Evolutionary conservation across 2,113 vertebrate species (phyloP).

Genomic region (Oncorhynchus nerka): DNA sequence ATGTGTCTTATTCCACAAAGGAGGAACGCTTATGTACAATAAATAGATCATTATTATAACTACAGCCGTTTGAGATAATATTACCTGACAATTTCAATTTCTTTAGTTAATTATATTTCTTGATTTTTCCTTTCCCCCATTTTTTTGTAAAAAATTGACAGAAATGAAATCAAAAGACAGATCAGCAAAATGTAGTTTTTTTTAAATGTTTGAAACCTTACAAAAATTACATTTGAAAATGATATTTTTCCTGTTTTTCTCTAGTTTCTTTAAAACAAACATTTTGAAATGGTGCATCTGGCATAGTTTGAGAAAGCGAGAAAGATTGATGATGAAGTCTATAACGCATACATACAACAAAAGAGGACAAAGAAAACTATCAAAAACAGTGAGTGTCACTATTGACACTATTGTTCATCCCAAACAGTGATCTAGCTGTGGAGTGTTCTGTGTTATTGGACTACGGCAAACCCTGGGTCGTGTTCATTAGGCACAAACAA

Average conservation of each 20-base stretch:
- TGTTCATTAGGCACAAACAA: neutral
- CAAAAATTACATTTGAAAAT: conserved; percentile 33
- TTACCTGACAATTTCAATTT: conserved; percentile 40
- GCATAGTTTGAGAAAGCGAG: conserved; percentile 17
- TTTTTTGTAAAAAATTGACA: conserved; percentile 4
- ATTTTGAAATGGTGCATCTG: conserved; percentile 18
- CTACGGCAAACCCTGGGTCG: neutral
- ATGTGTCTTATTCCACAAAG: conserved; percentile 72
- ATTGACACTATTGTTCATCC: neutral
- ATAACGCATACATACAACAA: neutral
- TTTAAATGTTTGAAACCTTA: conserved; percentile 22
- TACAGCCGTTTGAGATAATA: conserved; percentile 46
- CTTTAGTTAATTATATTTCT: neutral
- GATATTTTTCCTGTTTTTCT: neutral
- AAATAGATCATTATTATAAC: conserved; percentile 53
- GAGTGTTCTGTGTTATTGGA: neutral
- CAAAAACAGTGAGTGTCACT: neutral
- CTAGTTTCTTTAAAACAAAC: conserved; percentile 22
- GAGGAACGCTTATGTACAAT: conserved; percentile 78
- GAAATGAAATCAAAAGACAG: conserved; percentile 27
- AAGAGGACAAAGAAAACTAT: neutral
- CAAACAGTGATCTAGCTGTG: neutral
- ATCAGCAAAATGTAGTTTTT: conserved; percentile 15
- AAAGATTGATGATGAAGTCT: neutral
- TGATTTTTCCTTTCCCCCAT: conserved; percentile 12